Evolutionary conservation across 1,140 invertebrate species (phyloP).

Genomic region (Leptinotarsa lineolata): DNA sequence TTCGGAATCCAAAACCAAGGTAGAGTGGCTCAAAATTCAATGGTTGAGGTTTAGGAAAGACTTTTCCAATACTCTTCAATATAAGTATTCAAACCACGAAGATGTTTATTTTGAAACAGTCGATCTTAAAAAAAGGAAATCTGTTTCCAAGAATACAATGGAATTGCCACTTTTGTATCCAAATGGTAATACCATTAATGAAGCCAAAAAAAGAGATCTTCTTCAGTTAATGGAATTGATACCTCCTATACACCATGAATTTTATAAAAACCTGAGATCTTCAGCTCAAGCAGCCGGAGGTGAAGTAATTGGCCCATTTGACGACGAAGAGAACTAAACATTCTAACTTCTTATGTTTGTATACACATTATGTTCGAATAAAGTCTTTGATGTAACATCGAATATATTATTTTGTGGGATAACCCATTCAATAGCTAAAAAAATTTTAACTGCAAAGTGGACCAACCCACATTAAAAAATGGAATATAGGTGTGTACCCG

Average conservation of each 20-base stretch:
- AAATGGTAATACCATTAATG: conserved; percentile 11
- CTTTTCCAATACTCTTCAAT: conserved; percentile 19
- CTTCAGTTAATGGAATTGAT: conserved; percentile 26
- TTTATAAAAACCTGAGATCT: conserved; percentile 20
- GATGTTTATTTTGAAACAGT: neutral
- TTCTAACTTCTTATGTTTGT: conserved; percentile 4
- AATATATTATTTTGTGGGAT: neutral
- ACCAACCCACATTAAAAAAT: conserved; percentile 16
- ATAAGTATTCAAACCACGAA: conserved; percentile 20
- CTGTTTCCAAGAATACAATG: neutral
- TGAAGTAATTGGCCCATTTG: neutral
- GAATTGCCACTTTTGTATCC: conserved; percentile 18
- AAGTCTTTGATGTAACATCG: neutral
- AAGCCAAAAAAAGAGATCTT: conserved; percentile 16
- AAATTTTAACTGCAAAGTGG: no score
- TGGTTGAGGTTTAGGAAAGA: conserved; percentile 29
- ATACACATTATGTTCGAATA: neutral
- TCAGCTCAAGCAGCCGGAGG: conserved; percentile 10
- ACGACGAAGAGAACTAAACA: neutral
- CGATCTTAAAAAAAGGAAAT: conserved; percentile 15
- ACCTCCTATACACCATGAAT: conserved; percentile 20
- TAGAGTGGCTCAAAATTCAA: conserved; percentile 35
- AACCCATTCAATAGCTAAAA: conserved; percentile 3
- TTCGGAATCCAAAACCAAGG: conserved; percentile 1
- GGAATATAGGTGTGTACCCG: neutral